These are phyloP conservation scores for Cephus rjabovi DNA, from an alignment of 2,888 invertebrate genomes.

Conservation along the genomic window DNA sequence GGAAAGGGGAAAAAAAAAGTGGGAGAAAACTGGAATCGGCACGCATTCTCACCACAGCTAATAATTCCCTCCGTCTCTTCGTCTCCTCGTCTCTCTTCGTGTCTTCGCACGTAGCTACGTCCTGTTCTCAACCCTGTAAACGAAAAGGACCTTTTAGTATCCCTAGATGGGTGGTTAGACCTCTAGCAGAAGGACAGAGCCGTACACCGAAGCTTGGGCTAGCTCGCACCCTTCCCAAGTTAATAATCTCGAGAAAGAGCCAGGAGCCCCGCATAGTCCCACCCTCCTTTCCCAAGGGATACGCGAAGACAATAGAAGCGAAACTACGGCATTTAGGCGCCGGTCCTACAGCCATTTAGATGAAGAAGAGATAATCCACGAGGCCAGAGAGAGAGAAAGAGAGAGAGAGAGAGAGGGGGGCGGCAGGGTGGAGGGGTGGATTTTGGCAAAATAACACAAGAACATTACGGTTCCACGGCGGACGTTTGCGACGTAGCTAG, in stretches of 20 bases:
- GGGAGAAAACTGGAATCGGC: no score
- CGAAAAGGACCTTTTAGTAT: no score
- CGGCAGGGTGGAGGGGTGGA: not conserved
- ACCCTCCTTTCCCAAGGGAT: not conserved
- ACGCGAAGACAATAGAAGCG: conserved; percentile 29
- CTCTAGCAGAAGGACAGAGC: no score
- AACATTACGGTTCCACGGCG: conserved; percentile 16
- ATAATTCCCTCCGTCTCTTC: no score
- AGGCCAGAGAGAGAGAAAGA: not conserved
- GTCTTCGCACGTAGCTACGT: no score
- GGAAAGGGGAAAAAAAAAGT: no score
- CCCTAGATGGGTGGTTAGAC: no score
- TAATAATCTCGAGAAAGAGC: conserved; percentile 2
- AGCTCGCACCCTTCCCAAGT: not conserved
- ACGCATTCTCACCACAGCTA: no score
- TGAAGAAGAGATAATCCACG: conserved; percentile 38
- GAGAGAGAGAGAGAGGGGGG: not conserved
- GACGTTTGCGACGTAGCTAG: conserved; percentile 10
- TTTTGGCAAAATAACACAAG: conserved; percentile 1
- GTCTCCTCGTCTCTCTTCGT: no score
- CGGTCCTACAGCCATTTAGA: conserved; percentile 31
- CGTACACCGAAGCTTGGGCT: no score
- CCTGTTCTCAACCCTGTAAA: no score
- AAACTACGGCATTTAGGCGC: conserved; percentile 33
- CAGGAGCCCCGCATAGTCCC: not conserved